phyloP scores from a whole-genome alignment of 1,140 invertebrate species.

The Trichoplusia ni region DNA sequence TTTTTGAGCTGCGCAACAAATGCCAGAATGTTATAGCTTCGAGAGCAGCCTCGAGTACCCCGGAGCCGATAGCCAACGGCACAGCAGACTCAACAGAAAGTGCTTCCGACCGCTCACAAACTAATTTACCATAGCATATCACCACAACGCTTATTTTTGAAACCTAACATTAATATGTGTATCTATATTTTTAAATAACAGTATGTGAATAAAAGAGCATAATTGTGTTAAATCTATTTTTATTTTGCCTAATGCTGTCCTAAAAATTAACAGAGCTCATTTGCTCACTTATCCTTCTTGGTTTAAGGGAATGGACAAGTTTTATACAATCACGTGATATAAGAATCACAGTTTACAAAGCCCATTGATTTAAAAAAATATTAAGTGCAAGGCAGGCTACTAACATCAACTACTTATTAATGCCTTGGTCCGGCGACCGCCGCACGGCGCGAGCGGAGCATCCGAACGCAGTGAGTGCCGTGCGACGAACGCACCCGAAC shows the following conservation, averaged over 20 bases:
- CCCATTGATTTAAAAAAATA: too few relatives aligned
- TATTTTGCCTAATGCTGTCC: background rate
- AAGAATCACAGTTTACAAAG: too few relatives aligned
- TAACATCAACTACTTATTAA: too few relatives aligned
- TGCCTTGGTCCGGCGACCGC: too few relatives aligned
- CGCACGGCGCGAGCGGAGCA: constrained; percentile 38
- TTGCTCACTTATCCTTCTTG: too few relatives aligned
- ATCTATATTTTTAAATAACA: constrained; percentile 22
- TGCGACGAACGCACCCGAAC: constrained; percentile 62
- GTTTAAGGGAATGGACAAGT: too few relatives aligned
- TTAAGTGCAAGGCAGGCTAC: too few relatives aligned
- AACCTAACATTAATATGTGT: constrained; percentile 8
- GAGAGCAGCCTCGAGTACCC: constrained; percentile 48
- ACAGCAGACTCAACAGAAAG: constrained; percentile 61
- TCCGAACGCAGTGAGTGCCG: constrained; percentile 56
- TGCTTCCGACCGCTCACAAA: constrained; percentile 48
- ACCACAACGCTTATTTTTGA: constrained; percentile 14
- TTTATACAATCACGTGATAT: too few relatives aligned
- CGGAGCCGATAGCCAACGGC: constrained; percentile 61
- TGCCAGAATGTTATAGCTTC: constrained; percentile 54
- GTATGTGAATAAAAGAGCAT: constrained; percentile 24
- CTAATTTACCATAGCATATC: constrained; percentile 58
- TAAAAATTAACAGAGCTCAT: too few relatives aligned
- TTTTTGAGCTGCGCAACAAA: constrained; percentile 92
- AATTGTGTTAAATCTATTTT: constrained; percentile 9